Conservation (phyloP, 2,888 invertebrate genomes). For the Rugalucina vietnamica region DNA sequence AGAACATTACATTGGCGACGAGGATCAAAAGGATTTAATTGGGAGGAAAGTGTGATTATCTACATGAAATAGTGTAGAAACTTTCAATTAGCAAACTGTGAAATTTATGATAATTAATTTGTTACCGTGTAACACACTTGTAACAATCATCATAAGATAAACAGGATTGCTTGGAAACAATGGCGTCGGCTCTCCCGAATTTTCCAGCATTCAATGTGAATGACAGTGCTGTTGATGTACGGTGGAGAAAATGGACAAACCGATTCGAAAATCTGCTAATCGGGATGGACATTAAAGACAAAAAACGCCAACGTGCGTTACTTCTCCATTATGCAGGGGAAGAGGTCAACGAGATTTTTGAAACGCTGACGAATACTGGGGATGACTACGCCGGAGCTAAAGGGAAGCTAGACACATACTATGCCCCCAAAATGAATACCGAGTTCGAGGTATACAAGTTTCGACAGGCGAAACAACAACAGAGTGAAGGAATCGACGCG, state of each 20-base stretch:
- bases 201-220: neutral
- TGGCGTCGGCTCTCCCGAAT: too few species aligned
- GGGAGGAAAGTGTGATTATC: too few species aligned
- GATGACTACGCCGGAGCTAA: neutral
- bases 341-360: neutral
- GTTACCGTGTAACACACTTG: too few species aligned
- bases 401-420: neutral
- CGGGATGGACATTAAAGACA: constrained; percentile 12
- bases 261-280: constrained; percentile 1
- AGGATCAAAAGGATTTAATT: too few species aligned
- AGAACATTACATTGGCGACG: too few species aligned
- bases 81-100: too few species aligned
- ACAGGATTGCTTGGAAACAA: too few species aligned
- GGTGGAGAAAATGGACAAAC: too few species aligned
- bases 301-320: constrained; percentile 8
- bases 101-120: too few species aligned
- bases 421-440: neutral
- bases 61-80: too few species aligned
- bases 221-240: neutral
- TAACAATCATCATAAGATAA: too few species aligned
- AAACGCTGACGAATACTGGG: neutral
- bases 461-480: neutral
- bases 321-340: constrained; percentile 9
- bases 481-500: neutral
- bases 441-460: neutral